Evolutionary conservation across 2,888 invertebrate species (phyloP).

Genomic region (Rugalucina vietnamica): DNA sequence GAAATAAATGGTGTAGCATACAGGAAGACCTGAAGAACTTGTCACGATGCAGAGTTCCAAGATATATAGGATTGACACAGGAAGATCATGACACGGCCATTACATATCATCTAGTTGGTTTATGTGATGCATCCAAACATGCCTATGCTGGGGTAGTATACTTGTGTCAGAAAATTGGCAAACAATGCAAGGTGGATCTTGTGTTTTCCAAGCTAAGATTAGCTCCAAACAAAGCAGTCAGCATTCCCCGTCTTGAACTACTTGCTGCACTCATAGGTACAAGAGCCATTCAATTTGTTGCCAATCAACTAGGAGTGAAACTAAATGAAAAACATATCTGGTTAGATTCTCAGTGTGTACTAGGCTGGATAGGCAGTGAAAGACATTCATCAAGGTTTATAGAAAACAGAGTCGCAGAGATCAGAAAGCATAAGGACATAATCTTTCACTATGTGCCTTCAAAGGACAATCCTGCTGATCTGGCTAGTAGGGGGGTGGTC

Average conservation of each 20-base stretch:
- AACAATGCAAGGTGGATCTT: background rate
- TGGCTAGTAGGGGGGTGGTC: background rate
- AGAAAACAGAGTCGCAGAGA: background rate
- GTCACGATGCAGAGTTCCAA: background rate
- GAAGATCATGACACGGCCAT: background rate
- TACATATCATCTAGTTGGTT: background rate
- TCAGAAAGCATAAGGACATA: background rate
- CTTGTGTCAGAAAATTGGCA: background rate
- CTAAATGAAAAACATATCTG: background rate
- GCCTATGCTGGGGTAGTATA: background rate
- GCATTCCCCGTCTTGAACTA: background rate
- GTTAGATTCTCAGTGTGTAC: background rate
- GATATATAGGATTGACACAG: background rate
- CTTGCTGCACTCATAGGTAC: constrained; percentile 3
- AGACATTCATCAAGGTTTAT: background rate
- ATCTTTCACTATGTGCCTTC: constrained; percentile 1
- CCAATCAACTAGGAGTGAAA: background rate
- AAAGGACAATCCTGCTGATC: constrained; percentile 3
- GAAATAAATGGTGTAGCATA: background rate
- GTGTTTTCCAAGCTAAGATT: background rate
- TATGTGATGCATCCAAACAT: constrained; percentile 3
- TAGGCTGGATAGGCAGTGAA: background rate
- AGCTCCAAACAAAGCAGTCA: constrained; percentile 23
- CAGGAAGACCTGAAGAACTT: background rate
- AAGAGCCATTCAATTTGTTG: background rate